These are phyloP conservation scores for Nibea albiflora DNA, from an alignment of 2,113 vertebrate species.

Conservation along the genomic window DNA sequence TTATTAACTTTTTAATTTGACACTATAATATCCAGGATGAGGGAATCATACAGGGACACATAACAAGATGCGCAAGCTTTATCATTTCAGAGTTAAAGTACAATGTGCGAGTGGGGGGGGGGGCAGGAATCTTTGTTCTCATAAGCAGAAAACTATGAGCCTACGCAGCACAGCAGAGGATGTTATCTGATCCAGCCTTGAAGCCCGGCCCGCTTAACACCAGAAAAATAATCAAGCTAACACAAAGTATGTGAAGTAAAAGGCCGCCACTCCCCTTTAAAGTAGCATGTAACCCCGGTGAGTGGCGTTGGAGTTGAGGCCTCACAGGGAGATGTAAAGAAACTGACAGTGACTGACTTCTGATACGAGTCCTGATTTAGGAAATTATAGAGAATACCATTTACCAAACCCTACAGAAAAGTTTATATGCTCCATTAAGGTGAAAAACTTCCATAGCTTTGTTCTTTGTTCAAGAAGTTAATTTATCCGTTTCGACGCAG, in stretches of 20 bases:
- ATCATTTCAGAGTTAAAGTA: conserved; percentile 19
- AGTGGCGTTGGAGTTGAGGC: conserved; percentile 36
- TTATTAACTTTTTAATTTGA: conserved; percentile 41
- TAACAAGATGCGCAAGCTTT: background rate
- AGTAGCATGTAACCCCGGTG: conserved; percentile 67
- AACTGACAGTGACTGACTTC: background rate
- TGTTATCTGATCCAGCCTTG: conserved; percentile 74
- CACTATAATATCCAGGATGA: conserved; percentile 10
- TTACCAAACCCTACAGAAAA: conserved; percentile 1
- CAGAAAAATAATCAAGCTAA: conserved; percentile 76
- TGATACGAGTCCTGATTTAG: background rate
- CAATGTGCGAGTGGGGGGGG: background rate
- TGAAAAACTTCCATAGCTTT: conserved; percentile 3
- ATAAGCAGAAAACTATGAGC: conserved; percentile 56
- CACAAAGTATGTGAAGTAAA: conserved; percentile 76
- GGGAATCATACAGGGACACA: background rate
- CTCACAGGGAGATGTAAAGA: background rate
- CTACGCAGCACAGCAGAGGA: conserved; percentile 42
- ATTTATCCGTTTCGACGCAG: conserved; percentile 41
- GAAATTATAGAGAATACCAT: background rate
- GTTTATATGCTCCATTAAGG: background rate
- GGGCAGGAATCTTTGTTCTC: conserved; percentile 39
- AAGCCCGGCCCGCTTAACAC: conserved; percentile 66
- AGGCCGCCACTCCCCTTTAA: conserved; percentile 69
- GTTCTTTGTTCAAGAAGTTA: conserved; percentile 27